Base-by-base conservation (phyloP, 1,140 invertebrate genomes). In the Euwallacea fornicatus region DNA sequence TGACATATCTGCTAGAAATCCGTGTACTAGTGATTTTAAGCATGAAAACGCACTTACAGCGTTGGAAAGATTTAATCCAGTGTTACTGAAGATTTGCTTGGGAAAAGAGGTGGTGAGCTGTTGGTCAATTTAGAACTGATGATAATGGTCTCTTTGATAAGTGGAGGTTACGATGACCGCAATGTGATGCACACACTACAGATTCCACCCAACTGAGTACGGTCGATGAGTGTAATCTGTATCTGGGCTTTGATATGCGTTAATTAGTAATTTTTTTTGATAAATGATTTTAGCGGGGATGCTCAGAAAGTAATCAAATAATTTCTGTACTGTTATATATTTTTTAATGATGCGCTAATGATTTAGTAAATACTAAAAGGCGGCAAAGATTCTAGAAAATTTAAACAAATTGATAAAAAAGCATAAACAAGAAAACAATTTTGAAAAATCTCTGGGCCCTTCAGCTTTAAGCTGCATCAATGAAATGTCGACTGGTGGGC, bases 51-150 rank as follows among this genome's bases (percentile, higher is more conserved):
- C 42, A 74, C 75, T 80, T 73, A 82, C 81, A 70, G 80, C 77
- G 75, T 82, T 82, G 72, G 83, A 85, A 13, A 83, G 84, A 74
- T 85, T 83, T 71, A 84, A 62, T 71, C 82, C 83, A 61, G 81
- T 75, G 75, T 85, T 83, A 72, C 81, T 78, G 2, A 83, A 84
- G 7, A 79, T 78, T 50, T 76, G 77, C 16, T 73, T 75, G 0
- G 80, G 76, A 67, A 81, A 82, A 10, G 64, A 71, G 16, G 64
- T 67, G 21, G 58, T 66, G 10, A 82, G 54, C 21, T 82, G 74
- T 64, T 83, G 75, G 21, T 81, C 74, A 8, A 78, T 50, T 4
- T 62, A 71, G 63, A 71, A 71, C 47, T 71, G 62, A 4, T 33
- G 21, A 33, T 33, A 4, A 13, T 6, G 6, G 13, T 50, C 13